Evolutionary conservation across 2,797 vertebrate genomes (phyloP), one percentile per base, ranked within the genome.

Genomic region (Rachycentron canadum): DNA sequence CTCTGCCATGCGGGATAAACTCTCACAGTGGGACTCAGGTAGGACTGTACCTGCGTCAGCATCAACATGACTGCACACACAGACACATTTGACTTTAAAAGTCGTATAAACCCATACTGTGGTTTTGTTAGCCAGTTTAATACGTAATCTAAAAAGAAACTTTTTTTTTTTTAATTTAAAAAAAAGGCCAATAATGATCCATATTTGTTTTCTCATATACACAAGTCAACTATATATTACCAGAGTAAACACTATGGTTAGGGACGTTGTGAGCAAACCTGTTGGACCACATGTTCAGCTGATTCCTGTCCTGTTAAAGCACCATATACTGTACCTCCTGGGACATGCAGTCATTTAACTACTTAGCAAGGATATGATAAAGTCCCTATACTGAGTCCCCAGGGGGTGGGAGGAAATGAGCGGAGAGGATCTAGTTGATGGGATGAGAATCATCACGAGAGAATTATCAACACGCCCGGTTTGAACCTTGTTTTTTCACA

Each of bases 381-480:
- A 59, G 63, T 84, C 74, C 73, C 74, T 69, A 25, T 56, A 49
- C 66, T 19, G 57, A 75, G 55, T 85, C 81, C 67, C 49, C 49
- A 8, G 82, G 76, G 82, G 75, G 64, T 23, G 74, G 9, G 75
- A 70, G 79, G 77, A 87, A 88, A 86, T 83, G 64, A 87, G 79
- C 62, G 12, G 75, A 83, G 79, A 80, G 83, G 84, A 90, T 88
- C 76, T 75, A 81, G 56, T 82, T 88, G 82, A 90, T 76, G 76
- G 86, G 80, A 87, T 87, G 76, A 88, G 73, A 62, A 66, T 85
- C 89, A 68, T 70, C 87, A 59, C 61, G 52, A 49, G 65, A 84
- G 81, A 81, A 82, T 86, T 87, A 90, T 80, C 86, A 85, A 78
- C 84, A 73, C 34, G 73, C 62, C 76, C 76, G 67, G 25, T 65